Conservation (phyloP, 1,140 invertebrate species). For the Anastatus disparis region DNA sequence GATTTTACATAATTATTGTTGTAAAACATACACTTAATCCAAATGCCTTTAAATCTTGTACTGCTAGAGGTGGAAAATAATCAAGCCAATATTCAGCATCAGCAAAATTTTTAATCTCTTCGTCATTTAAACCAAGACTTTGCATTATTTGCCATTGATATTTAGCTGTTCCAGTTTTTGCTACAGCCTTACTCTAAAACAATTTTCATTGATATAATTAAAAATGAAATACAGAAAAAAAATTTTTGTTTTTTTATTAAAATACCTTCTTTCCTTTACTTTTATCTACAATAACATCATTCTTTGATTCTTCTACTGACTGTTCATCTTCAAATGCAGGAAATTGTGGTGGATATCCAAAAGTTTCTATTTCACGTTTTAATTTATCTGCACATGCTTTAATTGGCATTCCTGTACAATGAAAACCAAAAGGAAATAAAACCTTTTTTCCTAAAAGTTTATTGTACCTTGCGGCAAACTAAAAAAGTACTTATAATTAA, state of each 20-base stretch:
- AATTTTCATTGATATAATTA: not conserved
- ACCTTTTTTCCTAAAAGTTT: constrained; percentile 90
- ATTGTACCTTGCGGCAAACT: constrained; percentile 93
- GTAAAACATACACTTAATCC: constrained; percentile 83
- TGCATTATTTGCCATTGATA: constrained; percentile 99
- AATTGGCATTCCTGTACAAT: constrained; percentile 98
- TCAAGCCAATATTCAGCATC: constrained; percentile 92
- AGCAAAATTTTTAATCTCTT: constrained; percentile 94
- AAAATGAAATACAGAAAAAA: not conserved
- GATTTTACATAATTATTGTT: not conserved
- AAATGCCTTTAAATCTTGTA: constrained; percentile 87
- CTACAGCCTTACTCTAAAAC: constrained; percentile 90
- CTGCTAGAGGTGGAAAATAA: constrained; percentile 94
- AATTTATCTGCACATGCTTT: constrained; percentile 99
- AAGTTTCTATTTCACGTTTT: constrained; percentile 91
- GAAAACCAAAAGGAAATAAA: constrained; percentile 98
- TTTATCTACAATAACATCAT: constrained; percentile 88
- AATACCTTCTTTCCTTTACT: constrained; percentile 95
- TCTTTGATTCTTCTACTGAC: constrained; percentile 67
- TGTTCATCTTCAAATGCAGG: constrained; percentile 68
- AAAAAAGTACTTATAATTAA: constrained; percentile 32
- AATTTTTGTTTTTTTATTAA: not conserved
- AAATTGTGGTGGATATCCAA: constrained; percentile 94
- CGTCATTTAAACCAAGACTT: constrained; percentile 87
- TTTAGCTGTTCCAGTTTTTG: constrained; percentile 89